These are phyloP conservation scores for Epirrhoe alternata DNA, from an alignment of 2,888 invertebrate species.

Conservation along the genomic window DNA sequence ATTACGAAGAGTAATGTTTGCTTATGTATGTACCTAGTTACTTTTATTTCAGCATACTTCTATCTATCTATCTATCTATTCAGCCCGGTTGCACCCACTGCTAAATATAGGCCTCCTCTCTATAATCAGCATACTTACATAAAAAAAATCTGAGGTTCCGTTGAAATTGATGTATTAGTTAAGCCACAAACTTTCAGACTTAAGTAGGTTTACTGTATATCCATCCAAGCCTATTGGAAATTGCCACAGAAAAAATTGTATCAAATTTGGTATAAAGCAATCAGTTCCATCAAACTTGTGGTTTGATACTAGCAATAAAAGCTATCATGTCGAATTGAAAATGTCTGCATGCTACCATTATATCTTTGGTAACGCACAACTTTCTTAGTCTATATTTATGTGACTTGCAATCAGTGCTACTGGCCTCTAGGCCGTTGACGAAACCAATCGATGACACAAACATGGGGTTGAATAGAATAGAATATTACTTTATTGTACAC, in stretches of 20 bases:
- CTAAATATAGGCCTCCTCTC: no score
- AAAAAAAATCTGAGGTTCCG: not conserved
- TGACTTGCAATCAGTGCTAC: conserved; percentile 18
- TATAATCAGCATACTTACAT: no score
- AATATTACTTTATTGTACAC: no score
- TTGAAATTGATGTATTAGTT: no score
- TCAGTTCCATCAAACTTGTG: conserved; percentile 26
- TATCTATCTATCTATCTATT: no score
- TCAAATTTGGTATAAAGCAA: conserved; percentile 18
- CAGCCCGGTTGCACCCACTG: no score
- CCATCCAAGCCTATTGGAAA: not conserved
- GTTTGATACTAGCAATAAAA: conserved; percentile 27
- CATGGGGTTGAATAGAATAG: no score
- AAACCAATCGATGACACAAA: not conserved
- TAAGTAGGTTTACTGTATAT: no score
- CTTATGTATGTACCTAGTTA: conserved; percentile 17
- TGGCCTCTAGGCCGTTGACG: not conserved
- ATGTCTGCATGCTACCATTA: conserved; percentile 42
- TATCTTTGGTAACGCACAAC: conserved; percentile 44
- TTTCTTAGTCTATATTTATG: conserved; percentile 36
- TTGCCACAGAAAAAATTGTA: conserved; percentile 9
- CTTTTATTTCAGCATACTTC: not conserved
- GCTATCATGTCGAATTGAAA: conserved; percentile 42
- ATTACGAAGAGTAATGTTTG: conserved; percentile 20
- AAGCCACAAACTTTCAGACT: no score